phyloP scores from a whole-genome alignment of 2,888 invertebrate species.

The Diarsia rubi region DNA sequence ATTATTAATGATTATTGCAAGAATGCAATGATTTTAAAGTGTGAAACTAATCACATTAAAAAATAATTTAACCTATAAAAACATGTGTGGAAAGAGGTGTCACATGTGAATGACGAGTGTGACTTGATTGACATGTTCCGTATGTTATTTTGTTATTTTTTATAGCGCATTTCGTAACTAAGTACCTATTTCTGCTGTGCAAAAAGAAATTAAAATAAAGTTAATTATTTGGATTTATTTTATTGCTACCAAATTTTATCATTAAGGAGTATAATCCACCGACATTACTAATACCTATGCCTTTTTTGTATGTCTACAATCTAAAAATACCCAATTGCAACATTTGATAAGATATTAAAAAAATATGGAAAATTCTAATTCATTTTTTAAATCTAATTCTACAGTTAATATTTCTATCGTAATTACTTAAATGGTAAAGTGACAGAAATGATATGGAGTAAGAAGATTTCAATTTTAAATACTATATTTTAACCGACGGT shows the following conservation, averaged over 20 bases:
- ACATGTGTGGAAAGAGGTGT: constrained; percentile 12
- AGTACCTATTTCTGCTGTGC: too few species aligned
- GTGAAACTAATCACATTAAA: constrained; percentile 49
- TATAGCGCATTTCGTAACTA: background rate
- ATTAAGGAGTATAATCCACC: background rate
- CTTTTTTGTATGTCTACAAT: too few species aligned
- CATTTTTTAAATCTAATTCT: background rate
- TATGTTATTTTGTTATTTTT: constrained; percentile 12
- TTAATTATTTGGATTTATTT: background rate
- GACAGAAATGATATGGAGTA: background rate
- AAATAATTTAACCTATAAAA: constrained; percentile 51
- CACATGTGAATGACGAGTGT: background rate
- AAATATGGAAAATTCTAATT: background rate
- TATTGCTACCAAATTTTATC: background rate
- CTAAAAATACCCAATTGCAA: too few species aligned
- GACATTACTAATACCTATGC: background rate
- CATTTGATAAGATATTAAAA: background rate
- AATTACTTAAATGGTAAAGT: background rate
- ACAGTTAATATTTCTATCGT: background rate
- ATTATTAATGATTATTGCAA: constrained; percentile 20
- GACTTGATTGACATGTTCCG: constrained; percentile 28
- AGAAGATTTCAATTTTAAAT: background rate
- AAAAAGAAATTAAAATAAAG: background rate
- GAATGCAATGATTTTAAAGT: constrained; percentile 39
- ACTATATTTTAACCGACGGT: background rate